These are phyloP conservation scores for Crenuchus spilurus DNA, from an alignment of 2,797 vertebrate species.

Conservation along the genomic window DNA sequence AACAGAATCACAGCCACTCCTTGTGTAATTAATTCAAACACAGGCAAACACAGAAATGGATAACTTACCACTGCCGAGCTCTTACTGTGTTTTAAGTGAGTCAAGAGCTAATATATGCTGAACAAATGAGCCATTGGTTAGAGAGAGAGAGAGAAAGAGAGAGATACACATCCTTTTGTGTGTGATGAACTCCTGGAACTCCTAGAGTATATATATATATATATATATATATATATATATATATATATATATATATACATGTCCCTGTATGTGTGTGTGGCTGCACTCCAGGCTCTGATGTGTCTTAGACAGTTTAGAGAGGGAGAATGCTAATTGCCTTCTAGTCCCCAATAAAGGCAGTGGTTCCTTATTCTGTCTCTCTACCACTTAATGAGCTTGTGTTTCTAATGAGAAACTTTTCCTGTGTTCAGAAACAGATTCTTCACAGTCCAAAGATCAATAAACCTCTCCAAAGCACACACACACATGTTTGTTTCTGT, in stretches of 20 bases:
- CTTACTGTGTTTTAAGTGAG: neutral
- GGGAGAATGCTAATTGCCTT: conserved; percentile 67
- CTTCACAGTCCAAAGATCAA: conserved; percentile 44
- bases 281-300: too few species aligned
- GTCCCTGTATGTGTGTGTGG: too few species aligned
- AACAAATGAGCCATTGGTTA: neutral
- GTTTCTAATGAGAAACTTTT: conserved; percentile 64
- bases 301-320: too few species aligned
- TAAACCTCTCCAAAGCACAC: neutral
- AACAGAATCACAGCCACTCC: conserved; percentile 3
- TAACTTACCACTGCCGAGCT: neutral
- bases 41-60: neutral
- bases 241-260: too few species aligned
- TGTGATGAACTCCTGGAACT: too few species aligned
- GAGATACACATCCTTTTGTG: too few species aligned
- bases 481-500: neutral
- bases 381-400: conserved; percentile 63
- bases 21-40: neutral
- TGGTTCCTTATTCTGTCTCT: neutral
- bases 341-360: conserved; percentile 64
- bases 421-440: conserved; percentile 41
- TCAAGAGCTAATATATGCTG: too few species aligned
- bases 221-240: too few species aligned
- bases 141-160: neutral
- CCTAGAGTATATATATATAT: too few species aligned